Base-by-base conservation (phyloP, 2,113 vertebrate genomes). In the Corvus hawaiiensis region DNA sequence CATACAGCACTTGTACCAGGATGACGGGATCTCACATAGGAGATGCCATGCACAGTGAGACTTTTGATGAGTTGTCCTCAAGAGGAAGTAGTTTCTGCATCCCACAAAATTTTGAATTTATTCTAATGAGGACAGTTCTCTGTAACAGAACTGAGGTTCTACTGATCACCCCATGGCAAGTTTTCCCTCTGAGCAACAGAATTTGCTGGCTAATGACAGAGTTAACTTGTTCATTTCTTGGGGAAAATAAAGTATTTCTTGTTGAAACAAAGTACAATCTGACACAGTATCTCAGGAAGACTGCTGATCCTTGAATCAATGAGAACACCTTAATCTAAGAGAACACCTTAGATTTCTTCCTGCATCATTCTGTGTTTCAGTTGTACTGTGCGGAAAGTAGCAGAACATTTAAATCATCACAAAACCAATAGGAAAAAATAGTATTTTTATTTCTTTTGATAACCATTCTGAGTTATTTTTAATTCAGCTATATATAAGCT, bases 21-120 rank as follows among this genome's bases (percentile, higher is more conserved):
- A 39, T 39, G 51, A 39, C 0, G 0, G 5, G 11, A 84, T 73
- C 24, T 56, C 11, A 35, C 14, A 18, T 13, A 20, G 7, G 18
- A 59, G 14, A 39, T 30, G 9, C 27, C 30, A 35, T 6, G 5
- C 10, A 49, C 30, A 81, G 35, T 9, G 23, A 55, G 23, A 43
- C 37, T 81, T 89, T 46, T 61, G 2, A 64, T 73, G 55, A 56
- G 13, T 7, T 35, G 6, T 19, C 27, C 10, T 28, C 43, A 54
- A 76, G 22, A 37, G 19, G 24, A 8, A 48, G 39, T 24, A 73
- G 4, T 6, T 10, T 56, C 37, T 73, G 13, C 56, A 69, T 27
- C 24, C 35, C 33, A 33, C 33, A 73, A 26, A 30, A 61, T 56
- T 81, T 66, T 92, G 61, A 84, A 78, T 1, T 68, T 74, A 24